These are phyloP conservation scores for Saimiri boliviensis DNA, from an alignment of 2,113 vertebrate species.

Conservation along the genomic window DNA sequence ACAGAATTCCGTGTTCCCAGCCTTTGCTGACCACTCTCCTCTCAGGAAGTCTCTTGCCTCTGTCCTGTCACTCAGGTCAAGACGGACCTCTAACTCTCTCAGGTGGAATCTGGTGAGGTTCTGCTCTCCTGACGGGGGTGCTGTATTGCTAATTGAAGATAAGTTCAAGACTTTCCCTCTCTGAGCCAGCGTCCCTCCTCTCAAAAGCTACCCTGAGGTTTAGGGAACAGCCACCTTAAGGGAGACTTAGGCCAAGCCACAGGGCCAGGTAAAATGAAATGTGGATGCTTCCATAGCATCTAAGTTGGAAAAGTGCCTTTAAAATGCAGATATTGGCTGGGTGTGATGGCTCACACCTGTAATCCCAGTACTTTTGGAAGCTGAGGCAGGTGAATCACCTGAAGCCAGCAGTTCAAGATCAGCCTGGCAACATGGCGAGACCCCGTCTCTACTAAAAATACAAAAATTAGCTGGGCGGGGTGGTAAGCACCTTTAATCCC, in stretches of 20 bases:
- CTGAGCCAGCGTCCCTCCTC: background rate
- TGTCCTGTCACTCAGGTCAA: background rate
- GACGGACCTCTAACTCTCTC: background rate
- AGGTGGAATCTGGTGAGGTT: background rate
- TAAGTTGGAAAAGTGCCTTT: background rate
- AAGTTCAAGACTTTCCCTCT: background rate
- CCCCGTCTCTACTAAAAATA: too few species aligned
- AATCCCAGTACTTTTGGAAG: too few species aligned
- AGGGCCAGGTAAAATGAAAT: background rate
- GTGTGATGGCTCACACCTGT: too few species aligned
- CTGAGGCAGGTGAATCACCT: too few species aligned
- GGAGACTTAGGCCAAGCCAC: background rate
- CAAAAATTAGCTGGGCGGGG: too few species aligned
- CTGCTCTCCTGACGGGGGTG: too few species aligned
- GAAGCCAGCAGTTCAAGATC: too few species aligned
- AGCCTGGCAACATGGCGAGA: too few species aligned
- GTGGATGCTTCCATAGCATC: too few species aligned
- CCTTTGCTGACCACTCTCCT: background rate
- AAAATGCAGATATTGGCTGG: background rate
- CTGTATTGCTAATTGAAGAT: fast-evolving
- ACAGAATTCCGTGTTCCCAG: background rate
- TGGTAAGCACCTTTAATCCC: too few species aligned
- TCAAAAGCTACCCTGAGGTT: background rate
- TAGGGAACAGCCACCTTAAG: background rate
- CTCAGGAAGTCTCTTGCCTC: fast-evolving